phyloP scores from a whole-genome alignment of 1,140 invertebrate genomes.

The Agraylea sexmaculata region DNA sequence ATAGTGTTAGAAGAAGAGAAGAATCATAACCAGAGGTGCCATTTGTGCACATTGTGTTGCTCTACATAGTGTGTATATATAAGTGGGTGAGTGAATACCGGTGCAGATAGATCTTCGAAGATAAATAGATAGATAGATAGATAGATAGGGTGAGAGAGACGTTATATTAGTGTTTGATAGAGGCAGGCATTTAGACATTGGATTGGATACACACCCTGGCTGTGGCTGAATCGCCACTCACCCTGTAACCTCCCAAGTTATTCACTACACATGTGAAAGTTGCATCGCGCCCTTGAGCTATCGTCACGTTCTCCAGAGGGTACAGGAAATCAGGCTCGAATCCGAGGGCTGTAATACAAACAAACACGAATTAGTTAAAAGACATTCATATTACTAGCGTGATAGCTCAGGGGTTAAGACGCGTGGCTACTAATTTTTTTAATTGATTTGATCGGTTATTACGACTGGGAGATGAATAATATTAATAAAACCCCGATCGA shows the following conservation, averaged over 20 bases:
- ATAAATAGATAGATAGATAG: constrained; percentile 20
- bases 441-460: too few species aligned
- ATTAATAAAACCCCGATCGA: constrained; percentile 1
- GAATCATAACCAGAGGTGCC: too few species aligned
- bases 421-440: too few species aligned
- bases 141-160: constrained; percentile 19
- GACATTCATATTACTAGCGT: too few species aligned
- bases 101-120: too few species aligned
- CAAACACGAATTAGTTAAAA: constrained; percentile 21
- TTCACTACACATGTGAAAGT: constrained; percentile 83
- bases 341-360: constrained; percentile 35
- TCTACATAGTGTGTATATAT: too few species aligned
- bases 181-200: constrained; percentile 28
- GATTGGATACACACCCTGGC: constrained; percentile 63
- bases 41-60: too few species aligned
- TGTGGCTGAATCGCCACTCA: constrained; percentile 75
- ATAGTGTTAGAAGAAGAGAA: too few species aligned
- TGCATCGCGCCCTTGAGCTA: constrained; percentile 74
- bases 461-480: too few species aligned
- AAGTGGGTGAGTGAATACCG: too few species aligned
- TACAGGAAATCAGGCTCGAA: constrained; percentile 76
- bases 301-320: constrained; percentile 76
- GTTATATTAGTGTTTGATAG: constrained; percentile 19
- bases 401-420: too few species aligned
- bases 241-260: constrained; percentile 84